phyloP scores from a whole-genome alignment of 2,888 invertebrate genomes.

The Panorpa germanica region DNA sequence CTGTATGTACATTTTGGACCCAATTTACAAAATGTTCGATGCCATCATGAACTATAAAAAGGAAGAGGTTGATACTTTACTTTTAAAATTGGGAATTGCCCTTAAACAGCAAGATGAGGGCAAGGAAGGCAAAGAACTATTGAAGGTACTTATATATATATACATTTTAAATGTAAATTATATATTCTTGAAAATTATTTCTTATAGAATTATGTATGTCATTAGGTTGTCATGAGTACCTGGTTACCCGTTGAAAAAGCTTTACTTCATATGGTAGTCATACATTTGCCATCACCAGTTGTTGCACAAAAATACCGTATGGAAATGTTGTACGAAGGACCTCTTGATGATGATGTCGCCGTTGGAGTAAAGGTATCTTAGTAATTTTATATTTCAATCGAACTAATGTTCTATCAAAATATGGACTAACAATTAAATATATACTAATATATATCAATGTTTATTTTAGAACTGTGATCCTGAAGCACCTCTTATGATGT shows the following conservation, averaged over 20 bases:
- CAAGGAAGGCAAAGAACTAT: conserved; percentile 85
- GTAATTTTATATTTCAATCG: too few species aligned
- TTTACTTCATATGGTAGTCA: conserved; percentile 99
- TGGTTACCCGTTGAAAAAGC: conserved; percentile 99
- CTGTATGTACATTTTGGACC: conserved; percentile 96
- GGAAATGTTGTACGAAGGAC: conserved; percentile 99
- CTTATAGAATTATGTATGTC: conserved; percentile 8
- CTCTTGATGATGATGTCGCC: conserved; percentile 89
- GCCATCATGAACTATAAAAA: conserved; percentile 85
- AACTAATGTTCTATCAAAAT: too few species aligned
- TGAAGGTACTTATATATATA: conserved; percentile 42
- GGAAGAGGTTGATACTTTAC: conserved; percentile 73
- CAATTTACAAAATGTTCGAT: conserved; percentile 86
- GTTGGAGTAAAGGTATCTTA: conserved; percentile 59
- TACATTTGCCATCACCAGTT: conserved; percentile 97
- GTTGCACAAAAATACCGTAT: conserved; percentile 98
- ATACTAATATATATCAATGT: too few species aligned
- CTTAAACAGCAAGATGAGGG: conserved; percentile 91
- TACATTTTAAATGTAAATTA: neutral
- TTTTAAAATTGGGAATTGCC: conserved; percentile 81
- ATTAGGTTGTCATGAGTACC: conserved; percentile 84
- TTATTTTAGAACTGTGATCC: conserved; percentile 93
- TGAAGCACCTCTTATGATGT: conserved; percentile 98
- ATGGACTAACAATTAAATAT: too few species aligned
- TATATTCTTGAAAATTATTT: neutral